These are phyloP conservation scores for Rhagoletis pomonella DNA, from an alignment of 1,140 invertebrate genomes.

Conservation along the genomic window DNA sequence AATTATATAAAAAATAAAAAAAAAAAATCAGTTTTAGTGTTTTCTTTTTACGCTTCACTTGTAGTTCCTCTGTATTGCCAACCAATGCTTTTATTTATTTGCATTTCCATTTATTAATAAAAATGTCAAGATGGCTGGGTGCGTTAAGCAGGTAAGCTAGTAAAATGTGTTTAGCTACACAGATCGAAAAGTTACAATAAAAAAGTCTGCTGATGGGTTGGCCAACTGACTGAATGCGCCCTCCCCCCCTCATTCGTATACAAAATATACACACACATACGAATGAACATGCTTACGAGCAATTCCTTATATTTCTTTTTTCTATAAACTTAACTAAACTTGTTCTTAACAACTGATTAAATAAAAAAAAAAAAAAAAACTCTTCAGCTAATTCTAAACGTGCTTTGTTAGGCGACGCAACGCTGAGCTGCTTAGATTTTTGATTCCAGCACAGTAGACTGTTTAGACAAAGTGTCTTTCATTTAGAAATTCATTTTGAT, in stretches of 20 bases:
- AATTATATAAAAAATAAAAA: too few species aligned
- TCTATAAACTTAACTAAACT: conserved; percentile 23
- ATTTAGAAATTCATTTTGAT: conserved; percentile 4
- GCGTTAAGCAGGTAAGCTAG: conserved; percentile 4
- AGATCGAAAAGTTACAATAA: neutral
- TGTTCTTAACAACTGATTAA: conserved; percentile 14
- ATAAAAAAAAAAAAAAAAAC: neutral
- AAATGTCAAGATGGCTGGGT: conserved; percentile 1
- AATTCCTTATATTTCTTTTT: neutral
- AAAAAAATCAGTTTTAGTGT: too few species aligned
- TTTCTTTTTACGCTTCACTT: too few species aligned
- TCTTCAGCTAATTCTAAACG: conserved; percentile 18
- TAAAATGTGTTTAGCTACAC: neutral
- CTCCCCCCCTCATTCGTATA: neutral
- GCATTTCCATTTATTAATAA: neutral
- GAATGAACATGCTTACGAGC: neutral
- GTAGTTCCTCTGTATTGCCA: too few species aligned
- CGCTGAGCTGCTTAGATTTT: neutral
- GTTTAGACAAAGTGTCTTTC: conserved; percentile 30
- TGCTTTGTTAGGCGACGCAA: neutral
- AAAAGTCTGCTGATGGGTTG: conserved; percentile 21
- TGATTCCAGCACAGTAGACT: neutral
- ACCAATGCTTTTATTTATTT: neutral
- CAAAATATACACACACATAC: neutral
- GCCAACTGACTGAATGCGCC: neutral